Conservation (phyloP, 2,888 invertebrate genomes). For the Drosophila algonquin region DNA sequence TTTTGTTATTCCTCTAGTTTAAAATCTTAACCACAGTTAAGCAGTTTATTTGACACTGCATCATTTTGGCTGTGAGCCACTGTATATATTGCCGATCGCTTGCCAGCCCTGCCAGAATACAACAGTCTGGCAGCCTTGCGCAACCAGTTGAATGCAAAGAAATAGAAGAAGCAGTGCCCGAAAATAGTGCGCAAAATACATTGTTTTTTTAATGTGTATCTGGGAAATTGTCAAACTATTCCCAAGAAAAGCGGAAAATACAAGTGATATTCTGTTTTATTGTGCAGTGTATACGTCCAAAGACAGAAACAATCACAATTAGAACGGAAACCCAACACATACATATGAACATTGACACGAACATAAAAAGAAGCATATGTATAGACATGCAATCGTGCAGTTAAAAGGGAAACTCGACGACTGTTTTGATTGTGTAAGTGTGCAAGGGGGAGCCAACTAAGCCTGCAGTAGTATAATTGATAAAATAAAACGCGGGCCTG, state of each 20-base stretch:
- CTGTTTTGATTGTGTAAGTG: constrained; percentile 37
- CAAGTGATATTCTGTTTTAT: constrained; percentile 16
- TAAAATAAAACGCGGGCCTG: constrained; percentile 36
- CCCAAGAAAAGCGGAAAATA: not conserved
- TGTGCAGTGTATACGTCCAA: not conserved
- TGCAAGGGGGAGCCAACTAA: constrained; percentile 28
- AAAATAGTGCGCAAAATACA: constrained; percentile 43
- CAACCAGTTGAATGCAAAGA: constrained; percentile 71
- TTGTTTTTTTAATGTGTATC: constrained; percentile 52
- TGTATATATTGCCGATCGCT: no score
- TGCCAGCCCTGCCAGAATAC: not conserved
- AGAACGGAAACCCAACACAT: constrained; percentile 22
- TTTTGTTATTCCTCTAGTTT: no score
- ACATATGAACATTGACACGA: constrained; percentile 15
- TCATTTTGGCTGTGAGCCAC: no score
- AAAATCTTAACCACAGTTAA: no score
- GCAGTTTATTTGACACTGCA: no score
- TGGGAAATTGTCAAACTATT: constrained; percentile 17
- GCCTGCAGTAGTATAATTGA: constrained; percentile 53
- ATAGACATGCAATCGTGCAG: constrained; percentile 21
- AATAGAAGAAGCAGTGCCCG: constrained; percentile 49
- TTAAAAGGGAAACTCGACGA: constrained; percentile 1
- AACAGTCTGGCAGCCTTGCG: constrained; percentile 50
- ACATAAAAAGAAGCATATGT: constrained; percentile 19
- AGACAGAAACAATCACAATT: constrained; percentile 15